A percentile compares a stretch with the other conserved stretches of the same genome.
Conservation (phyloP, 2,888 invertebrate species). For the Scrobipalpa costella region DNA sequence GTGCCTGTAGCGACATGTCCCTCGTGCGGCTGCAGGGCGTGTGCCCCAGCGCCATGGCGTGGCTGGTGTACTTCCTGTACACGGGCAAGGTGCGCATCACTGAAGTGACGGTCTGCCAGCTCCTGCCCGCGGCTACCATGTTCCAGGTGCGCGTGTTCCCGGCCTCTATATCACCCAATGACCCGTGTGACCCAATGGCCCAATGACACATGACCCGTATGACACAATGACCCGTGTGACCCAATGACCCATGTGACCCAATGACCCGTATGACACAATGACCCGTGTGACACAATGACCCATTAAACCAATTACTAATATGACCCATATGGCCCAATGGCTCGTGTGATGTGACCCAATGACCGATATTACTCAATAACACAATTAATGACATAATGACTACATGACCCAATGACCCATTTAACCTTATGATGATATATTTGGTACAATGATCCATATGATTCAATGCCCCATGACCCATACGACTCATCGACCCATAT, state of each 20-base stretch:
- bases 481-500: too few species aligned
- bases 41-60: slow-evolving; percentile 92
- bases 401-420: too few species aligned
- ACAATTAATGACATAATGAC: slow-evolving; percentile 82
- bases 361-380: too few species aligned
- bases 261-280: too few species aligned
- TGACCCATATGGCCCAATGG: slow-evolving; percentile 78
- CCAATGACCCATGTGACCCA: too few species aligned
- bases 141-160: slow-evolving; percentile 85
- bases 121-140: slow-evolving; percentile 96
- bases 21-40: slow-evolving; percentile 91
- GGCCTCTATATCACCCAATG: slow-evolving; percentile 31
- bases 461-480: too few species aligned
- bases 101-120: slow-evolving; percentile 95
- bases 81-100: slow-evolving; percentile 94
- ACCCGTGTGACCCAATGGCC: too few species aligned
- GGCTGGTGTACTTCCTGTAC: slow-evolving; percentile 95
- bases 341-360: too few species aligned
- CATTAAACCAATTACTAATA: slow-evolving; percentile 92
- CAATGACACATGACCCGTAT: slow-evolving; percentile 90
- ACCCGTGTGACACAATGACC: slow-evolving; percentile 85
- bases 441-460: slow-evolving; percentile 17
- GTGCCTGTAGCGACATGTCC: slow-evolving; percentile 90
- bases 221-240: too few species aligned
- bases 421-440: slow-evolving; percentile 87